Percentiles rank a stretch among this genome's conserved stretches.
phyloP scores from a whole-genome alignment of 2,113 vertebrate species.

The Hypocryptadius cinnamomeus region DNA sequence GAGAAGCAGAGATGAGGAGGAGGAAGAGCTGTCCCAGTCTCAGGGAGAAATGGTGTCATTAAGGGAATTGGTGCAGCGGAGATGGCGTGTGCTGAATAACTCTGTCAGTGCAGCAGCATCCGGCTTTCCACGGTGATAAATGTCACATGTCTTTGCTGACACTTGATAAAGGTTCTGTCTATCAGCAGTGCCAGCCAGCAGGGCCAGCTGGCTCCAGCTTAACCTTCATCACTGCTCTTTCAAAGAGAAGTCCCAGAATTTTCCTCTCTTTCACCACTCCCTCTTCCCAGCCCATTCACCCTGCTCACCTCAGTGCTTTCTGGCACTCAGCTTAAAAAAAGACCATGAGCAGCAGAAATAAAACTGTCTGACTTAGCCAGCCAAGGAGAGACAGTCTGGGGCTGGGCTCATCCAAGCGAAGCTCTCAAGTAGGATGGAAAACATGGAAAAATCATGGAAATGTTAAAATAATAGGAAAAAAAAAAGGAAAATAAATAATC shows the following conservation, averaged over 20 bases:
- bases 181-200: neutral
- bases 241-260: neutral
- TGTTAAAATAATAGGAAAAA: neutral
- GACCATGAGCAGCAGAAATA: neutral
- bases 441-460: neutral
- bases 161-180: constrained; percentile 66
- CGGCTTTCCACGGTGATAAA: constrained; percentile 49
- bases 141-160: constrained; percentile 63
- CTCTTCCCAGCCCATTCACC: neutral
- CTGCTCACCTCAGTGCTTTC: neutral
- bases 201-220: constrained; percentile 17
- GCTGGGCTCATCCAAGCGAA: neutral
- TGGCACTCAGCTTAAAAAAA: neutral
- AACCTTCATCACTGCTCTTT: neutral
- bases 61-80: constrained; percentile 8
- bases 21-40: neutral
- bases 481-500: neutral
- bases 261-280: neutral
- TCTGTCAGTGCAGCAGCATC: constrained; percentile 47
- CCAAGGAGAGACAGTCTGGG: neutral
- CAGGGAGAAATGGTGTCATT: constrained; percentile 12
- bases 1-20: neutral
- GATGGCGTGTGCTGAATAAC: constrained; percentile 45
- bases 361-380: neutral
- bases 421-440: neutral